Evolutionary conservation across 2,888 invertebrate genomes (phyloP).

Genomic region (Caenorhabditis macrosperma): DNA sequence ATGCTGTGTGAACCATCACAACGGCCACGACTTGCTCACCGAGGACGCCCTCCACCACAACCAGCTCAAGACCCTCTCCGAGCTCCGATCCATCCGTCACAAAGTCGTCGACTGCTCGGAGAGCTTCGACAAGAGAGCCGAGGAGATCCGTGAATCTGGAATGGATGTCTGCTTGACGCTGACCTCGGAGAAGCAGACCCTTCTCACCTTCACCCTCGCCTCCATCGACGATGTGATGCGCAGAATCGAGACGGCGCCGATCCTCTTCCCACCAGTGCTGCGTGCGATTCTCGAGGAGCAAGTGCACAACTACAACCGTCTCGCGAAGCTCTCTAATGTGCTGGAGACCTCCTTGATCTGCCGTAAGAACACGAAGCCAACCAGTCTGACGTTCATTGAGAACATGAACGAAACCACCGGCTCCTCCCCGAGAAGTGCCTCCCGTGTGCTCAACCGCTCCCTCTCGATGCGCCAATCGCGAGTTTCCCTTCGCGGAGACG

Average conservation of each 20-base stretch:
- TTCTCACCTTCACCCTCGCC: slow-evolving; percentile 51
- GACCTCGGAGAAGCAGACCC: slow-evolving; percentile 51
- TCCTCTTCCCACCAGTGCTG: slow-evolving; percentile 59
- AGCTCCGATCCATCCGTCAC: slow-evolving; percentile 62
- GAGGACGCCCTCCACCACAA: slow-evolving; percentile 69
- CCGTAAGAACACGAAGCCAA: slow-evolving; percentile 44
- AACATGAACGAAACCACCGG: slow-evolving; percentile 29
- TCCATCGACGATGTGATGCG: slow-evolving; percentile 58
- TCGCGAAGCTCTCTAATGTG: slow-evolving; percentile 60
- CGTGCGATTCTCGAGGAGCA: slow-evolving; percentile 65
- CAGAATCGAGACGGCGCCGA: slow-evolving; percentile 52
- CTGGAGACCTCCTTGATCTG: slow-evolving; percentile 56
- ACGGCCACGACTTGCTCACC: slow-evolving; percentile 73
- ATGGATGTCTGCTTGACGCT: slow-evolving; percentile 36
- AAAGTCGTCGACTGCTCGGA: slow-evolving; percentile 59
- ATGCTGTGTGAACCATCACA: slow-evolving; percentile 77
- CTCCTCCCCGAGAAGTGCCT: not conserved
- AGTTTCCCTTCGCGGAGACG: slow-evolving; percentile 66
- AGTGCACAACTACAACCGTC: slow-evolving; percentile 52
- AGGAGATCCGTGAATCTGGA: slow-evolving; percentile 44
- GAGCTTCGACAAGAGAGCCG: slow-evolving; percentile 58
- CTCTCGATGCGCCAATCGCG: slow-evolving; percentile 63
- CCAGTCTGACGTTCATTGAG: slow-evolving; percentile 35
- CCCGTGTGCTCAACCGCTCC: slow-evolving; percentile 22
- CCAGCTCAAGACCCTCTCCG: slow-evolving; percentile 65